Evolutionary conservation across 2,113 vertebrate species (phyloP), one percentile per base, ranked within the genome.

Genomic region (Martes martes): DNA sequence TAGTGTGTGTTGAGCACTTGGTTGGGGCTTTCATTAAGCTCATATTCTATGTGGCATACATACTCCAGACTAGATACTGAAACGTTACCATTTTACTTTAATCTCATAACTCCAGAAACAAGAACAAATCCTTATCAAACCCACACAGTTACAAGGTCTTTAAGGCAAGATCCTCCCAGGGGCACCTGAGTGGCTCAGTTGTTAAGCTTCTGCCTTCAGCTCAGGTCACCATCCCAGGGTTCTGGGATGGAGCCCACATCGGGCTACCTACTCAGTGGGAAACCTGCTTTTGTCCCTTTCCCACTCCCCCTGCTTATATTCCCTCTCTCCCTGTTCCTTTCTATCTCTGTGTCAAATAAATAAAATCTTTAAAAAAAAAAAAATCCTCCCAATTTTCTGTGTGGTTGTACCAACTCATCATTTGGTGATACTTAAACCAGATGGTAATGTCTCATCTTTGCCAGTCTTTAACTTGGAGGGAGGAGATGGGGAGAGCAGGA

Each of bases 381-480:
- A 52, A 59, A 59, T 59, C 57, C 57, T 23, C 23, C 57, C 57
- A 79, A 0, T 94, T 90, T 89, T 95, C 67, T 96, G 11, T 92
- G 71, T 65, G 88, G 87, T 83, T 94, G n/a, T 80, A 95, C 83
- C 61, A 95, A 0, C 61, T 95, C 67, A 39, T 93, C 92, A 52
- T 86, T 95, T 91, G 91, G 95, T 63, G 42, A 57, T 89, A 90
- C 80, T 96, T 96, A 90, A 97, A 83, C 86, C 95, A 94, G 90
- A 94, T 94, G 94, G 86, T 52, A 74, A 59, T 0, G 1, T 73
- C 33, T 94, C 67, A 50, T 92, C 31, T 11, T 92, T 79, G 28
- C 61, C 71, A 96, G 65, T n/a, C 42, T 85, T 67, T 87, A 23
- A 76, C 61, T 87, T 80, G 67, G 33, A 88, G 33, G 36, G 23